Conservation (phyloP, 2,888 invertebrate species). For the Drosophila mayaguana region DNA sequence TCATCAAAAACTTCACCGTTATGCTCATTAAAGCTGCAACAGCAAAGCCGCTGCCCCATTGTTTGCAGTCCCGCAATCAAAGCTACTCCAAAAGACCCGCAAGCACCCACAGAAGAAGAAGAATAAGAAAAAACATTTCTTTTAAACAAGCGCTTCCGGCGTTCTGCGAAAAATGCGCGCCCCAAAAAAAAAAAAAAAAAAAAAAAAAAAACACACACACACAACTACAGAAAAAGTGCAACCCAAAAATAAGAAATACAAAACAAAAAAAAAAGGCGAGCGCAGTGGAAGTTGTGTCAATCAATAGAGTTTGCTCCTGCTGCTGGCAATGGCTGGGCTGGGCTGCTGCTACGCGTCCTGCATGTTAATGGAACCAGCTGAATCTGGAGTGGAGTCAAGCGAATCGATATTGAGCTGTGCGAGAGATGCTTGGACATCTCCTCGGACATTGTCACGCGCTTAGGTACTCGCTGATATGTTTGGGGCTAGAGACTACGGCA, state of each 20-base stretch:
- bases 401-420: constrained; percentile 62
- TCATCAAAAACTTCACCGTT: constrained; percentile 80
- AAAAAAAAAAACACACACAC: constrained; percentile 1
- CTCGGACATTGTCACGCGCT: constrained; percentile 63
- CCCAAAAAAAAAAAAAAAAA: constrained; percentile 12
- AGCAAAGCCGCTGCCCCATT: constrained; percentile 46
- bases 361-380: constrained; percentile 75
- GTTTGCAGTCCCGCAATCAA: constrained; percentile 58
- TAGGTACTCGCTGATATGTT: constrained; percentile 45
- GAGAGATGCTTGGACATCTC: constrained; percentile 47
- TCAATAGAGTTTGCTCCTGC: constrained; percentile 75
- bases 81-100: constrained; percentile 37
- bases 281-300: constrained; percentile 82
- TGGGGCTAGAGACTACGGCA: background rate
- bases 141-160: constrained; percentile 76
- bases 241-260: constrained; percentile 17
- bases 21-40: constrained; percentile 80
- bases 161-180: constrained; percentile 72
- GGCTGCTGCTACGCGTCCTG: constrained; percentile 74
- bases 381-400: constrained; percentile 32
- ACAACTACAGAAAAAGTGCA: constrained; percentile 29
- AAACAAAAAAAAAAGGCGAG: constrained; percentile 32
- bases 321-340: constrained; percentile 29
- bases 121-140: constrained; percentile 35
- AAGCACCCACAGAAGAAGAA: constrained; percentile 5